Base-by-base conservation (phyloP, 2,113 vertebrate species). In the Mus pahari region DNA sequence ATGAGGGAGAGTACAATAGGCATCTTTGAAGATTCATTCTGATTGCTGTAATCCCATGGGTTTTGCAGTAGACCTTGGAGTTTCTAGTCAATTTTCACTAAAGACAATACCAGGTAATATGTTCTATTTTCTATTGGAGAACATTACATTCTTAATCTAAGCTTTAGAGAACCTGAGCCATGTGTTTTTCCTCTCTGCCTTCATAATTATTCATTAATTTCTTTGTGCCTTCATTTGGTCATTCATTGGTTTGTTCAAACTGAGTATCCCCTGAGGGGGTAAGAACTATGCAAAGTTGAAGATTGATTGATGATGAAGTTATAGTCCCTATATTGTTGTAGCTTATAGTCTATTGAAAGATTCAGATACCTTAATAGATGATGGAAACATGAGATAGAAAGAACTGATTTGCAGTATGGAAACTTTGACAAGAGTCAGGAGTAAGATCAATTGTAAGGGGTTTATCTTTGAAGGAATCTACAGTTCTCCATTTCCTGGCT, bases 401-500 rank as follows among this genome's bases (percentile, higher is more conserved):
- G 31, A 91, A n/a, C 11, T 95, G 64, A 94, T 82, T 94, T 86
- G 2, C 17, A 94, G 10, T 11, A 75, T 91, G 75, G 60, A 74
- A 87, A 71, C 7, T 84, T 89, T 77, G 24, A 84, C 28, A 16
- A 91, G 42, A 92, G 7, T 89, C 10, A 26, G 13, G n/a, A n/a
- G 71, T 91, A 42, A 94, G 28, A 71, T 24, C 36, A 77, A 8
- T 50, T 74, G 20, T 93, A 45, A 88, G 4, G 2, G 1, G 36
- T 94, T 66, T 94, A 39, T 75, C 12, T 68, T 96, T 86, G 42
- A 62, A 94, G 75, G 24, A 91, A 95, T 94, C 20, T 86, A 89
- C 7, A 3, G 95, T 91, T 94, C 36, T 89, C 89, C 42, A 19
- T 95, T 91, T 95, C 26, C 62, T 96, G 60, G 5, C 10, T 92